Conservation (phyloP, 2,888 invertebrate genomes). For the Cephus nigrinus region DNA sequence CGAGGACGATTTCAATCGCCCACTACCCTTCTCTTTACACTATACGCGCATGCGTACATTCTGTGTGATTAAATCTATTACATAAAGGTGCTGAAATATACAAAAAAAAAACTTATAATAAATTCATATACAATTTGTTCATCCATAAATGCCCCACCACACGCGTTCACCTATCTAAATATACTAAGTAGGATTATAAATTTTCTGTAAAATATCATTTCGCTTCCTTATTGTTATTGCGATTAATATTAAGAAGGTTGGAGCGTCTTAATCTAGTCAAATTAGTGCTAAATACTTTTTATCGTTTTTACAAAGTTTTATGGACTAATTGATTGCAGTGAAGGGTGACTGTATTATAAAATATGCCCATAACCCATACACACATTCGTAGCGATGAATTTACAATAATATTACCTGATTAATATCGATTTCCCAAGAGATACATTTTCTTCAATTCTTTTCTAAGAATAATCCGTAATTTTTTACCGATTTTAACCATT, state of each 20-base stretch:
- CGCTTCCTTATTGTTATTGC: not conserved
- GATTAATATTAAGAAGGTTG: not conserved
- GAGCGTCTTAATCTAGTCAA: too few relatives aligned
- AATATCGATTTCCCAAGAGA: too few relatives aligned
- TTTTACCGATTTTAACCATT: too few relatives aligned
- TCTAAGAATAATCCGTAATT: too few relatives aligned
- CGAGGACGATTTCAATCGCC: not conserved
- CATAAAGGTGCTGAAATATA: not conserved
- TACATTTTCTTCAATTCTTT: too few relatives aligned
- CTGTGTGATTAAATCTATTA: not conserved
- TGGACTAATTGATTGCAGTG: too few relatives aligned
- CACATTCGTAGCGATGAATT: too few relatives aligned
- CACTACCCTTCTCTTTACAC: not conserved
- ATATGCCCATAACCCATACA: too few relatives aligned
- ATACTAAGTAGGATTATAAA: not conserved
- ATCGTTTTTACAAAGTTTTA: too few relatives aligned
- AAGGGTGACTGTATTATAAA: too few relatives aligned
- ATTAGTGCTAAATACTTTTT: too few relatives aligned
- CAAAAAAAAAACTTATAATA: not conserved
- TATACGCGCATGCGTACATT: not conserved
- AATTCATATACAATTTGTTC: constrained; percentile 1
- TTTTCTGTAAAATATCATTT: constrained; percentile 1
- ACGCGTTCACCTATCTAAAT: not conserved
- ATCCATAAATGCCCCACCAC: not conserved
- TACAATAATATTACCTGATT: too few relatives aligned